phyloP scores from a whole-genome alignment of 1,140 invertebrate species.

The Holcopasites calliopsidis region DNA sequence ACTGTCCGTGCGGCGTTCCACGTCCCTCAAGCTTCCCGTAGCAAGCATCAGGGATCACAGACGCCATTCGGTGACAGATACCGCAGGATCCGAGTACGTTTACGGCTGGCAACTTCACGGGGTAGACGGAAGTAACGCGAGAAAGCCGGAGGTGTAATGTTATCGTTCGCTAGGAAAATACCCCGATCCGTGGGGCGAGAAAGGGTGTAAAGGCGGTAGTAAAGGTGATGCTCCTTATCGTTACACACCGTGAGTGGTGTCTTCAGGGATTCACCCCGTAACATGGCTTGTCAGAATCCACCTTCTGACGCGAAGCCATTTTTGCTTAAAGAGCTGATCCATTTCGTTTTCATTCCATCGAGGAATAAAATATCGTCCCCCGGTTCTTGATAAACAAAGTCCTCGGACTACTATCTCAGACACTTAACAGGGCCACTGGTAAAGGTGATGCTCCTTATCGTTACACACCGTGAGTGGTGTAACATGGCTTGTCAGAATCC shows the following conservation, averaged over 20 bases:
- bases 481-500: background rate
- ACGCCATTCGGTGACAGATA: conserved; percentile 58
- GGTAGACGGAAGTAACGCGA: conserved; percentile 30
- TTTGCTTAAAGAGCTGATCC: background rate
- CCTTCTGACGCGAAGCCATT: background rate
- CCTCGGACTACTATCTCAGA: background rate
- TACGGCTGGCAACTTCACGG: conserved; percentile 26
- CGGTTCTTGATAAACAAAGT: background rate
- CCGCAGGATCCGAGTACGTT: conserved; percentile 45
- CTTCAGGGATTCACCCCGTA: background rate
- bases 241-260: conserved; percentile 16
- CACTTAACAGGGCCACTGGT: conserved; percentile 31
- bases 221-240: conserved; percentile 36
- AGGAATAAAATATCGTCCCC: too few species aligned
- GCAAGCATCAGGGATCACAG: conserved; percentile 61
- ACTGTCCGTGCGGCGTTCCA: conserved; percentile 60
- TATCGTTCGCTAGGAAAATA: conserved; percentile 62
- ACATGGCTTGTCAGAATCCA: background rate
- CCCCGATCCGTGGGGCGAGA: conserved; percentile 10
- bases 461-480: conserved; percentile 16
- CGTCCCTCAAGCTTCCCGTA: conserved; percentile 45
- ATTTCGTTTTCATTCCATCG: too few species aligned
- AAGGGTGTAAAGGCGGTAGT: conserved; percentile 5
- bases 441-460: conserved; percentile 36
- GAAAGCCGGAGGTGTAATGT: conserved; percentile 57